Percentiles rank a stretch among this genome's conserved stretches.
Conservation (phyloP, 2,888 invertebrate genomes). For the Homarus gammarus region DNA sequence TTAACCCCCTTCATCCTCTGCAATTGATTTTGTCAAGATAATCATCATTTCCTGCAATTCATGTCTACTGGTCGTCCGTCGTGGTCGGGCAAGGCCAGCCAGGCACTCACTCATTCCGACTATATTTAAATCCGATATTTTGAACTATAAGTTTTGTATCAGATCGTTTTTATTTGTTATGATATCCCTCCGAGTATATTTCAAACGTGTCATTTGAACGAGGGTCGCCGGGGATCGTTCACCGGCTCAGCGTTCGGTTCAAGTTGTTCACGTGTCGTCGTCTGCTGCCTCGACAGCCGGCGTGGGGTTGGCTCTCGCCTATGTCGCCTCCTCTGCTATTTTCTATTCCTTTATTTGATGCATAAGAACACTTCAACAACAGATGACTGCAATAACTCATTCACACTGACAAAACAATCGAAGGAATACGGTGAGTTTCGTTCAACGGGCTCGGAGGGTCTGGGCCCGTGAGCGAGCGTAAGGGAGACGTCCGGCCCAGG, state of each 20-base stretch:
- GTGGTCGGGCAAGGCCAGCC: conserved; percentile 47
- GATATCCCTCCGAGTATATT: conserved; percentile 48
- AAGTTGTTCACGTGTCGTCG: too few relatives aligned
- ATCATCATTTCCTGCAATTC: conserved; percentile 65
- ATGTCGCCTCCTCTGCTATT: conserved; percentile 17
- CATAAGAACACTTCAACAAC: conserved; percentile 37
- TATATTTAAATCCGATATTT: conserved; percentile 61
- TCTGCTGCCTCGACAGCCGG: background rate
- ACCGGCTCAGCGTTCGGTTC: conserved; percentile 17
- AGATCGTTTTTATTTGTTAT: conserved; percentile 48
- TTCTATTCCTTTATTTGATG: conserved; percentile 24
- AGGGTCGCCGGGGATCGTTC: conserved; percentile 15
- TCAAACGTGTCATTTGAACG: conserved; percentile 44
- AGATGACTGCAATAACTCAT: conserved; percentile 57
- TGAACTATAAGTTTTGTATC: conserved; percentile 57
- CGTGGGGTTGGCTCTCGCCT: background rate
- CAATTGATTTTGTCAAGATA: conserved; percentile 66
- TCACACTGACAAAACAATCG: conserved; percentile 59
- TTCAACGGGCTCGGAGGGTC: conserved; percentile 26
- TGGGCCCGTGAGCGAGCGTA: conserved; percentile 40
- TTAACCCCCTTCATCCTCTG: conserved; percentile 63
- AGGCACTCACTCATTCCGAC: conserved; percentile 48
- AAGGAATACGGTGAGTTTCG: conserved; percentile 57
- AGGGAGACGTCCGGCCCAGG: conserved; percentile 66
- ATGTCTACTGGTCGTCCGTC: conserved; percentile 57